A percentile compares a stretch with the other conserved stretches of the same genome.
phyloP scores from a whole-genome alignment of 2,113 vertebrate species.

The Pyxicephalus adspersus region DNA sequence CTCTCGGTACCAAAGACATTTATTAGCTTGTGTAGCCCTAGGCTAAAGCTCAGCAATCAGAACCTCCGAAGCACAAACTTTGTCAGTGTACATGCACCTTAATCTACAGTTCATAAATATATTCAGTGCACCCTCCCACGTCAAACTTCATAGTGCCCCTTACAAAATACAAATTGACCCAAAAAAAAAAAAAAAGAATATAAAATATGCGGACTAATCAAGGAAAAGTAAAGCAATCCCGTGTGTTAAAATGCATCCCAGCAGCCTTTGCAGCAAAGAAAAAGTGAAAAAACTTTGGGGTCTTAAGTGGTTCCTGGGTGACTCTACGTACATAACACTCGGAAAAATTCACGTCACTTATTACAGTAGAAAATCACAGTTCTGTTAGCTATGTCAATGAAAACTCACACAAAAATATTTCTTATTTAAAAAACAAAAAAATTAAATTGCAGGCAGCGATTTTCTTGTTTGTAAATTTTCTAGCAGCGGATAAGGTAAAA shows the following conservation, averaged over 20 bases:
- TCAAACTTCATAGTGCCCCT: slow-evolving; percentile 20
- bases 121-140: slow-evolving; percentile 1
- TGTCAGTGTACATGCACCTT: background rate
- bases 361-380: slow-evolving; percentile 49
- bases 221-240: background rate
- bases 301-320: background rate
- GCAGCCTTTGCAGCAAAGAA: slow-evolving; percentile 10
- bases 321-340: background rate
- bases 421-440: slow-evolving; percentile 41
- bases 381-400: slow-evolving; percentile 56
- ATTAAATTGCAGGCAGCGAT: background rate
- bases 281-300: background rate
- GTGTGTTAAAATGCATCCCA: background rate
- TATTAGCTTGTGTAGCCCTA: background rate
- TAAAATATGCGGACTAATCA: background rate
- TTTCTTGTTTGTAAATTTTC: too few species aligned
- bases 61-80: too few species aligned
- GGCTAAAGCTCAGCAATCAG: background rate
- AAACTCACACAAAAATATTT: slow-evolving; percentile 49
- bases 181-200: slow-evolving; percentile 26
- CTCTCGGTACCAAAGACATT: too few species aligned
- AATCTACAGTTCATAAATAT: slow-evolving; percentile 21
- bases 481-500: background rate
- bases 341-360: slow-evolving; percentile 1
- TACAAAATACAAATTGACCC: slow-evolving; percentile 30